Conservation (phyloP, 2,113 vertebrate species). For the Danionella cerebrum region DNA sequence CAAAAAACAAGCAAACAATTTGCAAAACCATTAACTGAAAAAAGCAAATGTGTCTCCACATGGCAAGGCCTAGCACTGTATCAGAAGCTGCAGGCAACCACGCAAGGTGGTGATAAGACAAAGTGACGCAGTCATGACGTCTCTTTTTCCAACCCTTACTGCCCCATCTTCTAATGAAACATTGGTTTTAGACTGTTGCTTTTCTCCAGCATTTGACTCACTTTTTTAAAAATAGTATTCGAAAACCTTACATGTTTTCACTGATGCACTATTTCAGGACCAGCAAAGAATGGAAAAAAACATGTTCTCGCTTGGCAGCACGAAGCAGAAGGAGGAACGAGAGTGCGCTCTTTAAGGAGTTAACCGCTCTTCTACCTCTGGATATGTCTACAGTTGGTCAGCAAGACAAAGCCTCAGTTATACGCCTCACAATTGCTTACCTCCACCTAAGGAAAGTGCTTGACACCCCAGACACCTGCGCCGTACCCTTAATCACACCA, state of each 20-base stretch:
- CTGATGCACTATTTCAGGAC: slow-evolving; percentile 10
- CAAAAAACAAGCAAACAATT: background rate
- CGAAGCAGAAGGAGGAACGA: slow-evolving; percentile 38
- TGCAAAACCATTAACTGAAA: too few species aligned
- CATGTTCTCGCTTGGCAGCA: slow-evolving; percentile 42
- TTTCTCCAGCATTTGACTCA: too few species aligned
- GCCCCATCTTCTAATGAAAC: background rate
- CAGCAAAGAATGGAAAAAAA: slow-evolving; percentile 38
- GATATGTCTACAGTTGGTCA: background rate
- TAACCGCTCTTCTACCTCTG: slow-evolving; percentile 42
- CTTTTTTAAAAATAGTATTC: too few species aligned
- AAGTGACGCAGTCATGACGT: slow-evolving; percentile 33
- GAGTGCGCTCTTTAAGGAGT: slow-evolving; percentile 40
- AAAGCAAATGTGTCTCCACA: too few species aligned
- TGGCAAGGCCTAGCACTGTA: slow-evolving; percentile 5
- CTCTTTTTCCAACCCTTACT: background rate
- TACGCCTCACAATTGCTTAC: slow-evolving; percentile 43
- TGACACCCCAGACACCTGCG: background rate
- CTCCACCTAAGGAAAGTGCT: slow-evolving; percentile 38
- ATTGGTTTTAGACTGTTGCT: background rate
- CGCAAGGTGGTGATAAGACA: slow-evolving; percentile 32
- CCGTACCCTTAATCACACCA: background rate
- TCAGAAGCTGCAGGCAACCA: slow-evolving; percentile 30
- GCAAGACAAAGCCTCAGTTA: slow-evolving; percentile 47
- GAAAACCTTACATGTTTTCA: background rate